Evolutionary conservation across 2,113 vertebrate genomes (phyloP), one percentile per base, ranked within the genome.

Genomic region (Neolamprologus hecqui): DNA sequence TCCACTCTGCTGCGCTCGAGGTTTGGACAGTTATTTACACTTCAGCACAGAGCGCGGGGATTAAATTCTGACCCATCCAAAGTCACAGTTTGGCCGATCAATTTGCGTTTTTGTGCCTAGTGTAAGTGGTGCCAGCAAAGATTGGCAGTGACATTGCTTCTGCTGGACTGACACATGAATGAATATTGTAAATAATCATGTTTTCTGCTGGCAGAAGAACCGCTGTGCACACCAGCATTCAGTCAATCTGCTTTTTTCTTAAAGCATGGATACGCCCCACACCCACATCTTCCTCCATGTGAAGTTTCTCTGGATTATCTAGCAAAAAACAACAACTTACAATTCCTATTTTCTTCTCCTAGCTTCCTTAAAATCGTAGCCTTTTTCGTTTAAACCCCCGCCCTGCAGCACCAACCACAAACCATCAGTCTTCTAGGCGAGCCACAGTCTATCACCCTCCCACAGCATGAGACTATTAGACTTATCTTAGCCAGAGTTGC

Each of bases 401-500:
- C 49, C 81, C 17, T 54, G 14, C 75, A 83, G 60, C 85, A 19
- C 42, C 21, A 15, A 86, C 65, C 81, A 13, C 65, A 70, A 82
- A 77, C 60, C 88, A 89, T 90, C 89, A 80, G 83, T 87, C 86
- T 92, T 81, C 49, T 7, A 63, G 70, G 82, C 35, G 5, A 58
- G 82, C 86, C 35, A 35, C 65, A 75, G 91, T 93, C 91, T 93
- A 92, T 95, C 94, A 89, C 73, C 88, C 75, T 84, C 88, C 83
- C 82, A 55, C 92, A 92, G 90, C 90, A 81, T 13, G 54, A 37
- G 83, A 68, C 91, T 91, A 91, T 93, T 94, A 92, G 90, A 90
- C 81, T 93, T 95, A 93, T 93, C 92, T 91, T 87, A 90, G 86
- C 63, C 89, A 82, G 88, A 85, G 90, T 86, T 90, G 91, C 93